Evolutionary conservation across 2,113 vertebrate genomes (phyloP), one percentile per base, ranked within the genome.

Genomic region (Charadrius vociferus): DNA sequence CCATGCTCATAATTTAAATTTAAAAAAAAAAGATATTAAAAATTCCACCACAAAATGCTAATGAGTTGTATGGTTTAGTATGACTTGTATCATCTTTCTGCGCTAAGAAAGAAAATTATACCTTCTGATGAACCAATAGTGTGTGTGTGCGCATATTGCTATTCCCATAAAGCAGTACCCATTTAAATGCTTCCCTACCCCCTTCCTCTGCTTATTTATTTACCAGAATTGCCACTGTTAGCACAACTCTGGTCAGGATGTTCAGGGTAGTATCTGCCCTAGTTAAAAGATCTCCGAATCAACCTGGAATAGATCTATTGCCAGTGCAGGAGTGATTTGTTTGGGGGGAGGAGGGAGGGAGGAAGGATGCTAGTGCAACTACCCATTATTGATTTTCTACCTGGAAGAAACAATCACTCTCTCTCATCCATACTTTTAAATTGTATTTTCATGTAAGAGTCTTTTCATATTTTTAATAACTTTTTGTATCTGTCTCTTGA

Each of bases 131-230:
- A 77, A 61, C 8, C 7, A 52, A 1, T 20, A 8, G 18, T 4
- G 3, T 29, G 3, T 36, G 34, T 72, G 12, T 8, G 6, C 20
- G 5, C 3, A 39, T 49, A 21, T 37, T n/a, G 6, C 8, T 63
- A 0, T 24, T 29, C 3, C 5, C 10, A 20, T 59, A 55, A n/a
- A 59, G 12, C 6, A 32, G 15, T 5, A n/a, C 5, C 5, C 3
- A 13, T 39, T 52, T 21, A 18, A 2, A 1, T 70, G 10, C 22
- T 93, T 73, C 24, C 14, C 26, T 39, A 6, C 4, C 2, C 12
- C 7, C 5, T 53, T 68, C 32, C 10, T 26, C 5, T 17, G 18
- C 3, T 47, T 5, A 47, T 61, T 71, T 71, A 22, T 58, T 65
- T 73, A 45, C 39, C 18, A 21, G 52, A 78, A 68, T 62, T 59